phyloP scores from a whole-genome alignment of 1,140 invertebrate species.

The Drosophila tristis region DNA sequence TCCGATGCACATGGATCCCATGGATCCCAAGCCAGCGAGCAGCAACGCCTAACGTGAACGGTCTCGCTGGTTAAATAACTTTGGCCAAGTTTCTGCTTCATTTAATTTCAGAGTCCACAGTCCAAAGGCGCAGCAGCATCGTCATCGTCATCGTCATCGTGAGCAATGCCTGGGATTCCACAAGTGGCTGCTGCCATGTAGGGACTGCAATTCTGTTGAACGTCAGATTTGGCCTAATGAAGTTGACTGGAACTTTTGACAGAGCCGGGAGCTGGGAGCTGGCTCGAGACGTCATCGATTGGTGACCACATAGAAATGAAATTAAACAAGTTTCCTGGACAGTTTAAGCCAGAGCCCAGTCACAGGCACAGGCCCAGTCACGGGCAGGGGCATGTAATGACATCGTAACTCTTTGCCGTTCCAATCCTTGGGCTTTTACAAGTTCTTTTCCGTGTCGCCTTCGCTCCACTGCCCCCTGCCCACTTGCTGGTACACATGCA shows the following conservation, averaged over 20 bases:
- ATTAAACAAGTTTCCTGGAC: constrained; percentile 45
- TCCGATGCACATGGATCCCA: constrained; percentile 6
- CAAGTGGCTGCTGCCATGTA: constrained; percentile 63
- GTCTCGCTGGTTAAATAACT: constrained; percentile 55
- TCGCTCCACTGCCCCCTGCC: too few relatives aligned
- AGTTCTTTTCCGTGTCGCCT: too few relatives aligned
- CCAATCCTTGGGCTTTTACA: too few relatives aligned
- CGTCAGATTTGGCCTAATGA: constrained; percentile 72
- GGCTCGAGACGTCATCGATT: constrained; percentile 32
- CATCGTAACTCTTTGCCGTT: too few relatives aligned
- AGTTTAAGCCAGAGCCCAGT: constrained; percentile 1
- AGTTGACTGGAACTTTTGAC: constrained; percentile 69
- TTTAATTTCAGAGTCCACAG: constrained; percentile 53
- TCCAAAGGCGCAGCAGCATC: constrained; percentile 9
- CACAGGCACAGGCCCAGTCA: too few relatives aligned
- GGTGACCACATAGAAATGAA: constrained; percentile 48
- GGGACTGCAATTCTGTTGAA: constrained; percentile 46
- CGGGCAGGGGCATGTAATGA: too few relatives aligned
- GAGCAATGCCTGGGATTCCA: constrained; percentile 44
- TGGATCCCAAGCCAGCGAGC: constrained; percentile 37
- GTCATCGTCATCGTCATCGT: neutral
- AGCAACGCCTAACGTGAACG: constrained; percentile 44
- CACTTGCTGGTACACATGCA: neutral
- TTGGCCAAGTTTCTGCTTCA: constrained; percentile 68
- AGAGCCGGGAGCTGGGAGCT: constrained; percentile 12